Evolutionary conservation across 2,888 invertebrate species (phyloP).

Genomic region (Aphrophora alni): DNA sequence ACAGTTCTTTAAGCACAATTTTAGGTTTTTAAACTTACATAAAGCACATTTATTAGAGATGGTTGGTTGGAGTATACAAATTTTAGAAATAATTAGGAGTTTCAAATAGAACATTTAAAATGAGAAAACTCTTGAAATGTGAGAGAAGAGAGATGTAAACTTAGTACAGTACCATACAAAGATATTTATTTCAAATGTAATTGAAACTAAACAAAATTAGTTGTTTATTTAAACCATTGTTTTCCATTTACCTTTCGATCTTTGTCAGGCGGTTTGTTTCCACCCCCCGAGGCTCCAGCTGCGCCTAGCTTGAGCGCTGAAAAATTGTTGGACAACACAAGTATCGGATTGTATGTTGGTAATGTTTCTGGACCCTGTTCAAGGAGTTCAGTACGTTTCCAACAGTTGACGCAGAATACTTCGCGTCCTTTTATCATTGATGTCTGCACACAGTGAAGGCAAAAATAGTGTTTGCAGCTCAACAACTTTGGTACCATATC

Average conservation of each 20-base stretch:
- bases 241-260: slow-evolving; percentile 57
- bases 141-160: too few relatives aligned
- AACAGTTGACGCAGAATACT: slow-evolving; percentile 74
- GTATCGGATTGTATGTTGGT: slow-evolving; percentile 71
- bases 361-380: slow-evolving; percentile 71
- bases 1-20: too few relatives aligned
- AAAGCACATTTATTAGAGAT: too few relatives aligned
- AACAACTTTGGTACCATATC: slow-evolving; percentile 76
- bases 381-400: slow-evolving; percentile 74
- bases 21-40: too few relatives aligned
- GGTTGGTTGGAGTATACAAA: too few relatives aligned
- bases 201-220: too few relatives aligned
- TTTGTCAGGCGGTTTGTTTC: slow-evolving; percentile 59
- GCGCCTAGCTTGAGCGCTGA: slow-evolving; percentile 64
- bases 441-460: slow-evolving; percentile 74
- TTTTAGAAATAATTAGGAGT: too few relatives aligned
- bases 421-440: slow-evolving; percentile 66
- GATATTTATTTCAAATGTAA: too few relatives aligned
- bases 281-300: slow-evolving; percentile 54
- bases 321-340: slow-evolving; percentile 70
- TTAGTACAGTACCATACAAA: too few relatives aligned
- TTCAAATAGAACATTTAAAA: too few relatives aligned
- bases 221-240: too few relatives aligned
- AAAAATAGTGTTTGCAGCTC: slow-evolving; percentile 79
- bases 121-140: too few relatives aligned